phyloP scores from a whole-genome alignment of 2,797 vertebrate species.

The Pipistrellus nathusii region DNA sequence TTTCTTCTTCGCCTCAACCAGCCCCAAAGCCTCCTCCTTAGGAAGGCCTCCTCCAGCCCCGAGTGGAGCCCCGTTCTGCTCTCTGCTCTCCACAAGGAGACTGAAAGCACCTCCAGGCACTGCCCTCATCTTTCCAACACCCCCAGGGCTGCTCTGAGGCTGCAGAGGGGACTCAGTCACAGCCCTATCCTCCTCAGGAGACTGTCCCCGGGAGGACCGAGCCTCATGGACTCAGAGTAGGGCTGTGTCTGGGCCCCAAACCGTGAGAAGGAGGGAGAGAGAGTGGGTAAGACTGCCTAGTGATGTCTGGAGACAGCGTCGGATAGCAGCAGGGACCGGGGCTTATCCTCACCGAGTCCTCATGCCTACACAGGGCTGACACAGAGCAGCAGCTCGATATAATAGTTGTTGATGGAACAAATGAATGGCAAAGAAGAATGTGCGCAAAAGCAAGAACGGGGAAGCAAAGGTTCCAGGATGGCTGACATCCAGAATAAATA shows the following conservation, averaged over 20 bases:
- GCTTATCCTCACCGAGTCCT: not conserved
- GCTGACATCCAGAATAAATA: not conserved
- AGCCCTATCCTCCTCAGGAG: not conserved
- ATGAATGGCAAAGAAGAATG: not conserved
- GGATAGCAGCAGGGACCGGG: not conserved
- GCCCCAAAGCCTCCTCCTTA: not conserved
- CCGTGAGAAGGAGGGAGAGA: not conserved
- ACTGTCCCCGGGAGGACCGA: not conserved
- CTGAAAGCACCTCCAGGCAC: not conserved
- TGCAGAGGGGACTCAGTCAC: not conserved
- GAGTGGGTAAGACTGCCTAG: not conserved
- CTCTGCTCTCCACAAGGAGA: not conserved
- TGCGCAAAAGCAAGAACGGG: not conserved
- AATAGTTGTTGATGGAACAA: not conserved
- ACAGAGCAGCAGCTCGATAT: not conserved
- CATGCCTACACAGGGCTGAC: not conserved
- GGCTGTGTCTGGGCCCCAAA: not conserved
- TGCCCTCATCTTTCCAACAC: not conserved
- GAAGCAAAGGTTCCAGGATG: not conserved
- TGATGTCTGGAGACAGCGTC: not conserved
- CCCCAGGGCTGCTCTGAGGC: not conserved
- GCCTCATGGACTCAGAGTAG: not conserved
- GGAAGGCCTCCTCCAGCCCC: not conserved
- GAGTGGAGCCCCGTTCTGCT: not conserved
- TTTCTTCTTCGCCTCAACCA: conserved; percentile 15